Evolutionary conservation across 2,888 invertebrate genomes (phyloP), one percentile per base, ranked within the genome.

Genomic region (Mimas tiliae): DNA sequence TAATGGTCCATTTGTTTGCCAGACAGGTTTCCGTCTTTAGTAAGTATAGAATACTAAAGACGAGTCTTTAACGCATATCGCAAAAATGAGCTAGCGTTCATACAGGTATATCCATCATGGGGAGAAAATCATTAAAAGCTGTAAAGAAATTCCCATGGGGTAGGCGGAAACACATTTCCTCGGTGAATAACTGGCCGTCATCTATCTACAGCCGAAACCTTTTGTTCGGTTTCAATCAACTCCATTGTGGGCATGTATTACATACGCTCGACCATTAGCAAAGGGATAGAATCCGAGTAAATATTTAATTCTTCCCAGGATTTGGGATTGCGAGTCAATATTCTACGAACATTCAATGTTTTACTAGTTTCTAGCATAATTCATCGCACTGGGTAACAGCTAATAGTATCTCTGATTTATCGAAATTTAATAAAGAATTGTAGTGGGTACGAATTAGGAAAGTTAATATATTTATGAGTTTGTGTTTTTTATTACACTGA

Each of bases 221-320:
- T 64, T 64, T 64, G 50, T 64, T 19, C 63, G 63, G 50, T 50
- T 64, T 64, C 63, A 64, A 64, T 64, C 50, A 64, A 34, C 50
- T 51, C 63, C 33, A 63, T 63, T 63, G 63, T 63, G 27, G 27
- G 47, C 19, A 47, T 48, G 45, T 63, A 63, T 33, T 48, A 63
- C 47, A 12, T 21, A 9, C 47, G 33, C 48, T 48, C 63, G 48
- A 63, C 63, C 63, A 51, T 38, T 38, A 50, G 50, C 38, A 64
- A 50, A 64, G 50, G 63, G 63, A 50, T 64, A 50, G 34, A 34
- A 51, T 34, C 38, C 33, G 21, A 51, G 51, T 64, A 64, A 64
- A 64, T 51, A 38, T 51, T 51, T 64, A 51, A 48, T 63, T 14
- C 45, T 45, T 0, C 14, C 9, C 19, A 48, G 27, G 33, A 45